Conservation (phyloP, 1,140 invertebrate genomes). For the Holotrichia oblita region DNA sequence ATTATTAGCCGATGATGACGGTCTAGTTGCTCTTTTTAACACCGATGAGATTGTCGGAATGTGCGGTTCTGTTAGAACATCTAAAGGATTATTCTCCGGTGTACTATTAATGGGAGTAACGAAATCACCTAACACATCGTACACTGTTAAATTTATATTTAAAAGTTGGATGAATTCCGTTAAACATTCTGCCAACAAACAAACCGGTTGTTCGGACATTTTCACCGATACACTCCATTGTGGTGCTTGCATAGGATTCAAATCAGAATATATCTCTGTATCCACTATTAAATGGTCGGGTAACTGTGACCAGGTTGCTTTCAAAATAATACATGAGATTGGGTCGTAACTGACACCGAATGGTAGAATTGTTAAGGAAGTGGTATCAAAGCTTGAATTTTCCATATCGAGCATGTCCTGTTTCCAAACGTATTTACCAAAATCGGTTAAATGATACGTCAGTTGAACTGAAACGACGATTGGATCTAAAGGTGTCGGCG, state of each 20-base stretch:
- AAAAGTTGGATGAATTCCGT: conserved; percentile 66
- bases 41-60: conserved; percentile 67
- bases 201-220: conserved; percentile 69
- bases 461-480: conserved; percentile 82
- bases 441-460: conserved; percentile 82
- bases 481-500: conserved; percentile 69
- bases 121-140: conserved; percentile 69
- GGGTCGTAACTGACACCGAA: conserved; percentile 88
- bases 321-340: conserved; percentile 78
- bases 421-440: conserved; percentile 72
- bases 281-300: conserved; percentile 89
- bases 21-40: conserved; percentile 60
- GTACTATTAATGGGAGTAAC: conserved; percentile 37
- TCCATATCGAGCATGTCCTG: conserved; percentile 79
- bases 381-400: conserved; percentile 66
- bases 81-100: conserved; percentile 61
- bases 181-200: conserved; percentile 70
- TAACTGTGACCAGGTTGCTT: conserved; percentile 88
- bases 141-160: conserved; percentile 62
- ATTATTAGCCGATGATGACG: conserved; percentile 59
- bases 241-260: conserved; percentile 86
- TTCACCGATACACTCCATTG: conserved; percentile 76
- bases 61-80: conserved; percentile 67
- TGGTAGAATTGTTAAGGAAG: conserved; percentile 71
- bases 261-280: conserved; percentile 85